Evolutionary conservation across 2,888 invertebrate genomes (phyloP).

Genomic region (Villa cingulata): DNA sequence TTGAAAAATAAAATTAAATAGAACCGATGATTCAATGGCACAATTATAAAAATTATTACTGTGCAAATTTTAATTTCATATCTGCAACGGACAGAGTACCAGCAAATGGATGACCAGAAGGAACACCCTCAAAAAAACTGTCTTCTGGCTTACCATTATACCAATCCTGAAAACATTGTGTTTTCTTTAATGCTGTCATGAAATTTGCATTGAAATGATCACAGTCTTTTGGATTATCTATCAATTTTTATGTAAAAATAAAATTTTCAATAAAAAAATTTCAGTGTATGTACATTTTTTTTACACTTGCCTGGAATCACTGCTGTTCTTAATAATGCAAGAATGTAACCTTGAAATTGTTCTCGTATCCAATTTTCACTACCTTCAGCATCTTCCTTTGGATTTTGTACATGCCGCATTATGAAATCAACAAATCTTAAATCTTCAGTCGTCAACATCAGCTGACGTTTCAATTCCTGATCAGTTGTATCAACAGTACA

Average conservation of each 20-base stretch:
- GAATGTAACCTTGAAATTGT: constrained; percentile 77
- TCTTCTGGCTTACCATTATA: constrained; percentile 46
- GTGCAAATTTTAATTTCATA: constrained; percentile 81
- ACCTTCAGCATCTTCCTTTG: constrained; percentile 66
- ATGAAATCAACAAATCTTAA: constrained; percentile 89
- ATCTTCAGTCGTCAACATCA: constrained; percentile 89
- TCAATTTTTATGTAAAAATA: background rate
- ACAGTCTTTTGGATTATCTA: constrained; percentile 63
- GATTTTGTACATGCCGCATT: constrained; percentile 56
- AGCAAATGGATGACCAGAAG: constrained; percentile 82
- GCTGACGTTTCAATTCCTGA: constrained; percentile 60
- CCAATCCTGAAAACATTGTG: constrained; percentile 84
- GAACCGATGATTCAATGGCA: background rate
- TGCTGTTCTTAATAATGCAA: constrained; percentile 69
- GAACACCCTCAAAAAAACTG: constrained; percentile 52
- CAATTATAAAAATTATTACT: constrained; percentile 45
- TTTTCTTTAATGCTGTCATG: constrained; percentile 70
- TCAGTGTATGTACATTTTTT: background rate
- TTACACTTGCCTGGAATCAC: constrained; percentile 48
- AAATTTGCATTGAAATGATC: constrained; percentile 82
- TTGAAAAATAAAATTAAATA: background rate
- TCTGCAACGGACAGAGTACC: constrained; percentile 90
- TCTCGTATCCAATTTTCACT: constrained; percentile 94
- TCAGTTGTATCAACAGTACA: constrained; percentile 71
- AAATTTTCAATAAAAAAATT: background rate